Conservation (phyloP, 1,140 invertebrate species). For the Oreohelix idahoensis region DNA sequence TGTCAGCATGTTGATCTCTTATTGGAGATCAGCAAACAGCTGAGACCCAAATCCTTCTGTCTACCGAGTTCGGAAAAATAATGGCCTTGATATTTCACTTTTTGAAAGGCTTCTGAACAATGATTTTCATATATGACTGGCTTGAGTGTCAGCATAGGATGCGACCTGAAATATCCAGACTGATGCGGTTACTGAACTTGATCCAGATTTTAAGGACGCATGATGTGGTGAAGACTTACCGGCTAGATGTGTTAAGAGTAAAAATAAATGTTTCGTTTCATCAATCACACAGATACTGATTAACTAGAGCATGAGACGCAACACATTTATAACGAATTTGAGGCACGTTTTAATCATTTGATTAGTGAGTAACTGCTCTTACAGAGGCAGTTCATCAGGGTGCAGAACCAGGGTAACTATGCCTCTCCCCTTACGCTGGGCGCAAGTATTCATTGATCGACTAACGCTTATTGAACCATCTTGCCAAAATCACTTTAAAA, state of each 20-base stretch:
- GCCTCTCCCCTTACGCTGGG: constrained; percentile 70
- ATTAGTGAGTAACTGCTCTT: constrained; percentile 66
- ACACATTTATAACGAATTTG: constrained; percentile 68
- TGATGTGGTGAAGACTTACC: constrained; percentile 60
- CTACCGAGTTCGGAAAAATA: constrained; percentile 67
- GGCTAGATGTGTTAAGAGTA: constrained; percentile 69
- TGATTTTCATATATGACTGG: constrained; percentile 59
- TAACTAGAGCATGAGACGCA: constrained; percentile 55
- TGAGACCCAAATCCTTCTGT: constrained; percentile 73
- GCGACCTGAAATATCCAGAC: constrained; percentile 71
- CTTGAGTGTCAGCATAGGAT: constrained; percentile 73
- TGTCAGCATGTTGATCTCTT: constrained; percentile 82
- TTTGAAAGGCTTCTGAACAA: constrained; percentile 73
- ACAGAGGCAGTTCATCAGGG: constrained; percentile 65
- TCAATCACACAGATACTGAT: constrained; percentile 69
- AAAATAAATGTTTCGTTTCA: constrained; percentile 69
- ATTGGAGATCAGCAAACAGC: constrained; percentile 72
- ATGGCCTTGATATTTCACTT: constrained; percentile 71
- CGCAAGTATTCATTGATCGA: constrained; percentile 62
- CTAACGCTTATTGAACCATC: constrained; percentile 51
- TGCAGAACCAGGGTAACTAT: constrained; percentile 70
- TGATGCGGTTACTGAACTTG: constrained; percentile 65
- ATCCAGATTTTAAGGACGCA: constrained; percentile 68
- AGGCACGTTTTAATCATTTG: constrained; percentile 61
- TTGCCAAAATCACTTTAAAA: constrained; percentile 38